Conservation (phyloP, 2,888 invertebrate genomes). For the Thera britannica region DNA sequence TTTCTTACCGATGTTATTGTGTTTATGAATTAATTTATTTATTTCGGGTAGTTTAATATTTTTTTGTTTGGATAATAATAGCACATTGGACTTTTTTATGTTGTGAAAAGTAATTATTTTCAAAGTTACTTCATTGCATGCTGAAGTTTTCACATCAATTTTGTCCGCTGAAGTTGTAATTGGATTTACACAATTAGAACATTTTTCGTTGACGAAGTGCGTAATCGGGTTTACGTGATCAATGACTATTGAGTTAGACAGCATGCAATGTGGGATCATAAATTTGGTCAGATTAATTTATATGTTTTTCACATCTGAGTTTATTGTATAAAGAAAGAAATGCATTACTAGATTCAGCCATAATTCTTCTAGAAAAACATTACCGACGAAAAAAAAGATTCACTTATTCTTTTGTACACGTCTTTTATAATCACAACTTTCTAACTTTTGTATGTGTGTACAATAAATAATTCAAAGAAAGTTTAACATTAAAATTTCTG, state of each 20-base stretch:
- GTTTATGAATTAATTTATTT: background rate
- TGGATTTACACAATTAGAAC: slow-evolving; percentile 21
- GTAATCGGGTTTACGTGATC: slow-evolving; percentile 45
- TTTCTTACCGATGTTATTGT: background rate
- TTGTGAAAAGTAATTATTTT: background rate
- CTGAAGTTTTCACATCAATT: slow-evolving; percentile 15
- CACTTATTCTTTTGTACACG: too few species aligned
- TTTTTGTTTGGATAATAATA: too few species aligned
- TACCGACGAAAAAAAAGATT: too few species aligned
- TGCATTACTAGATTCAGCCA: slow-evolving; percentile 38
- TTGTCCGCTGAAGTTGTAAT: slow-evolving; percentile 26
- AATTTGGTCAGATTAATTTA: slow-evolving; percentile 20
- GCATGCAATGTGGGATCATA: slow-evolving; percentile 42
- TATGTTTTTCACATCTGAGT: slow-evolving; percentile 13
- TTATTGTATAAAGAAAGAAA: slow-evolving; percentile 15
- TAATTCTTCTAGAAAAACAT: background rate
- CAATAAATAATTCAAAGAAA: too few species aligned
- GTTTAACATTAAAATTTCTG: too few species aligned
- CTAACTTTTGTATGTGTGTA: too few species aligned
- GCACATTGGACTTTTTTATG: background rate
- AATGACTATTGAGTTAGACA: slow-evolving; percentile 34
- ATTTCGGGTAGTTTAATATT: background rate
- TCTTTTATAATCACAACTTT: too few species aligned
- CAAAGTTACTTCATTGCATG: slow-evolving; percentile 25
- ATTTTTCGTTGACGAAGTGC: slow-evolving; percentile 19